Conservation (phyloP, 1,140 invertebrate genomes). For the Conus betulinus region DNA sequence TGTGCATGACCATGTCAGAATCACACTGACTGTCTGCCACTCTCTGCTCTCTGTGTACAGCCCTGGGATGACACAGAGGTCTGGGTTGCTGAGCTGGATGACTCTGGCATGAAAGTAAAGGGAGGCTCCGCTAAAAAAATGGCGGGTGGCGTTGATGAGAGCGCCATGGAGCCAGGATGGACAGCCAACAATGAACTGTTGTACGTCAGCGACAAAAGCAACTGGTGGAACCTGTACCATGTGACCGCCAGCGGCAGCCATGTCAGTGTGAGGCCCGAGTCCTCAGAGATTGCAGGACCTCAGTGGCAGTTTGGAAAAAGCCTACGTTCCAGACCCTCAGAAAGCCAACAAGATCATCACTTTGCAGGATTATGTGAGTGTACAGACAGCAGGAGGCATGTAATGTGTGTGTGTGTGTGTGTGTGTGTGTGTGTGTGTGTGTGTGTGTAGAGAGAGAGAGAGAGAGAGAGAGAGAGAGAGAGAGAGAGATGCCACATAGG, state of each 20-base stretch:
- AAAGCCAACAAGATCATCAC: constrained; percentile 58
- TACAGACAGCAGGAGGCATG: not conserved
- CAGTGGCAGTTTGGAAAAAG: constrained; percentile 67
- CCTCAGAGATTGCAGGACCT: constrained; percentile 67
- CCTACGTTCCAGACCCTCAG: constrained; percentile 61
- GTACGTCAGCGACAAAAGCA: constrained; percentile 71
- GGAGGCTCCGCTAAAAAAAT: constrained; percentile 47
- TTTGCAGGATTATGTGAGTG: constrained; percentile 46
- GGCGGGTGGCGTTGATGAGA: constrained; percentile 57
- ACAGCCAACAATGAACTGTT: constrained; percentile 65
- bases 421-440: not conserved
- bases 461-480: too few species aligned
- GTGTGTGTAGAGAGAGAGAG: not conserved
- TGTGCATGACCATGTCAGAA: not conserved
- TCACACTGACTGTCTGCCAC: too few species aligned
- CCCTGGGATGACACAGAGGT: constrained; percentile 74
- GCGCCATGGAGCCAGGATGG: constrained; percentile 71
- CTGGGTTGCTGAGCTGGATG: constrained; percentile 61
- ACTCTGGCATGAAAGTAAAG: constrained; percentile 54
- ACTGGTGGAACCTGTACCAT: constrained; percentile 75
- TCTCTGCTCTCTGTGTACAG: constrained; percentile 52
- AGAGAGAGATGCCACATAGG: too few species aligned
- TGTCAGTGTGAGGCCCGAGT: constrained; percentile 58
- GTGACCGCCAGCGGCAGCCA: constrained; percentile 61
- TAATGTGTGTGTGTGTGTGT: too few species aligned